Evolutionary conservation across 2,113 vertebrate genomes (phyloP).

Genomic region (Psophia crepitans): DNA sequence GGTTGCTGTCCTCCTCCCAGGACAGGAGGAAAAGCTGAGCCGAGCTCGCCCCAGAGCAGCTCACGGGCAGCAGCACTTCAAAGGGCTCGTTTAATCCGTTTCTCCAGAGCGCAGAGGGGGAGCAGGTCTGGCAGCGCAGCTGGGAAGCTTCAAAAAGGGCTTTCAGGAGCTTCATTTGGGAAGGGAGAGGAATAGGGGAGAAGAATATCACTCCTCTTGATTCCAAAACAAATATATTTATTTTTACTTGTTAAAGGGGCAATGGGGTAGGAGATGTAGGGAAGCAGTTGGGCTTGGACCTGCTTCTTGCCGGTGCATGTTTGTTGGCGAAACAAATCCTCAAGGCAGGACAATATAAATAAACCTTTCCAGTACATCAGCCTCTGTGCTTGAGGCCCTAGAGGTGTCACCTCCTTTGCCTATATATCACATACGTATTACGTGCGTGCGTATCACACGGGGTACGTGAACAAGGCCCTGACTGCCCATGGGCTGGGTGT

Average conservation of each 20-base stretch:
- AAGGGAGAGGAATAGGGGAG: neutral
- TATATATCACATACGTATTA: rapidly evolving
- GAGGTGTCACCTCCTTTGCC: neutral
- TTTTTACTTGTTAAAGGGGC: neutral
- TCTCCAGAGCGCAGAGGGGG: neutral
- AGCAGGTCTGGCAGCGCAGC: neutral
- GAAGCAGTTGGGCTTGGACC: neutral
- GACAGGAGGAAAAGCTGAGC: neutral
- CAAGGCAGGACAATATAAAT: neutral
- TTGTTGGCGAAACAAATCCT: neutral
- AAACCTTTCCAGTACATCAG: neutral
- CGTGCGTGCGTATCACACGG: neutral
- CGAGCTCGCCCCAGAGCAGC: neutral
- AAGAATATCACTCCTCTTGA: neutral
- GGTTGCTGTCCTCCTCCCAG: neutral
- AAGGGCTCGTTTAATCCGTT: slow-evolving; percentile 35
- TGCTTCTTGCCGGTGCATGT: neutral
- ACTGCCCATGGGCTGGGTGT: neutral
- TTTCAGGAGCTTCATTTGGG: neutral
- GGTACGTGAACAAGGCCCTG: neutral
- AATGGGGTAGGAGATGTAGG: neutral
- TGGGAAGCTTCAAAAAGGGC: neutral
- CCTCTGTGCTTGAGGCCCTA: neutral
- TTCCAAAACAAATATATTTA: neutral
- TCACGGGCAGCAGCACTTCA: neutral